A percentile compares a stretch with the other conserved stretches of the same genome.
phyloP scores from a whole-genome alignment of 2,888 invertebrate species.

The Ophraella communa region DNA sequence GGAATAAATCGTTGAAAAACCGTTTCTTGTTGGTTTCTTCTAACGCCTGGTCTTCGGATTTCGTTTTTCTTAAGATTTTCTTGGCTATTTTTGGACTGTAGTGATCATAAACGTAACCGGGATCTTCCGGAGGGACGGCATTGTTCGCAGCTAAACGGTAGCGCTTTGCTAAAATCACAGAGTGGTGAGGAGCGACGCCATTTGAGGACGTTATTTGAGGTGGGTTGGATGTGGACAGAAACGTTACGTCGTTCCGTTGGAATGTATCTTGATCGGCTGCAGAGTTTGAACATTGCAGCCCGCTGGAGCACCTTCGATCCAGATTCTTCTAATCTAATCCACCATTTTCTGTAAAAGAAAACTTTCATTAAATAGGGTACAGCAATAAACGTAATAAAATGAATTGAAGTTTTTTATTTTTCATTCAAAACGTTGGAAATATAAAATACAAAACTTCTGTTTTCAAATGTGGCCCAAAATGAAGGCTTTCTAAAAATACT shows the following conservation, averaged over 20 bases:
- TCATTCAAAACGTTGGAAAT: too few relatives aligned
- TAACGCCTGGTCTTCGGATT: constrained; percentile 40
- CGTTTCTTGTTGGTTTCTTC: constrained; percentile 8
- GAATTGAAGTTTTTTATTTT: too few relatives aligned
- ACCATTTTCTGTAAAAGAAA: constrained; percentile 38
- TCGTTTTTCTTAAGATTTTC: constrained; percentile 42
- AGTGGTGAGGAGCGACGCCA: constrained; percentile 40
- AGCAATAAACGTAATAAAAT: background rate
- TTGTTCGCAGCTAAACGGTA: constrained; percentile 37
- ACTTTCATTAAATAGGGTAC: too few relatives aligned
- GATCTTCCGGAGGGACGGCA: constrained; percentile 32
- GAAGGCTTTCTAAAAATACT: too few relatives aligned
- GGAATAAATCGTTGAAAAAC: constrained; percentile 27
- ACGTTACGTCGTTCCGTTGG: constrained; percentile 46
- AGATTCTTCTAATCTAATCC: constrained; percentile 39
- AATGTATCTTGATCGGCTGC: constrained; percentile 55
- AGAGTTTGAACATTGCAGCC: constrained; percentile 59
- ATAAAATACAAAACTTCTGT: too few relatives aligned
- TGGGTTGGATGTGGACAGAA: constrained; percentile 23
- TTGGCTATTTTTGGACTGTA: constrained; percentile 51
- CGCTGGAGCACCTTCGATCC: constrained; percentile 39
- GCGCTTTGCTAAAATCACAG: constrained; percentile 46
- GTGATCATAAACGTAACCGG: constrained; percentile 55
- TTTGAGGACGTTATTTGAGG: constrained; percentile 5
- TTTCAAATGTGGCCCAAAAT: too few relatives aligned